Evolutionary conservation across 2,113 vertebrate species (phyloP), one percentile per base, ranked within the genome.

Genomic region (Numenius arquata): DNA sequence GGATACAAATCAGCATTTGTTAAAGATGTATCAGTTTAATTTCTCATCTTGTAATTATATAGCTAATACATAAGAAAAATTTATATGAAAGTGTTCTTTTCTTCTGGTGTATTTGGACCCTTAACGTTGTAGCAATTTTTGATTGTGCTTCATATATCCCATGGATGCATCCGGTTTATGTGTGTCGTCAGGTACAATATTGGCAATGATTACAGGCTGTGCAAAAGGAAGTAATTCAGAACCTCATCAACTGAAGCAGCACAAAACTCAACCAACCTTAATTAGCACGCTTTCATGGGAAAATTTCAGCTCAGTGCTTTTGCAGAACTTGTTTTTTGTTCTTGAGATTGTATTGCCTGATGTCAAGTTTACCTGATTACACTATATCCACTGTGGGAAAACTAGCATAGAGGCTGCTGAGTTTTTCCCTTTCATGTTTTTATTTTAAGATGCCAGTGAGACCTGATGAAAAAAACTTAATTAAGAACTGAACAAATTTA

Each of bases 371-470:
- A 76, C 62, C 45, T 38, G 63, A 47, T 87, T 55, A 11, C 88
- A n/a, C 71, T 86, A 59, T 59, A 53, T 41, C 45, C 75, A n/a
- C n/a, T 88, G 27, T 36, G 75, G 89, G 78, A 40, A 41, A 95
- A 88, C 5, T 21, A 40, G 29, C 15, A 19, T 14, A 50, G 76
- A 90, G 71, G 7, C 34, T 85, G 34, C 68, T 65, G 65, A 80
- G 62, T 43, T 65, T 85, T 89, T 92, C 25, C 34, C 63, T 81
- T 93, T 93, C 16, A 62, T 90, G 48, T 77, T 89, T 94, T 93
- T 63, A 53, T 95, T 97, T 95, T 95, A 90, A 89, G 63, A 48
- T 84, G 8, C 38, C 77, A 90, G 43, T 78, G 65, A 80, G 70
- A 85, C 89, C 12, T 80, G 95, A 95, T 94, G 18, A 50, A 87